phyloP scores from a whole-genome alignment of 2,797 vertebrate species.

The Pseudomugil tenellus region DNA sequence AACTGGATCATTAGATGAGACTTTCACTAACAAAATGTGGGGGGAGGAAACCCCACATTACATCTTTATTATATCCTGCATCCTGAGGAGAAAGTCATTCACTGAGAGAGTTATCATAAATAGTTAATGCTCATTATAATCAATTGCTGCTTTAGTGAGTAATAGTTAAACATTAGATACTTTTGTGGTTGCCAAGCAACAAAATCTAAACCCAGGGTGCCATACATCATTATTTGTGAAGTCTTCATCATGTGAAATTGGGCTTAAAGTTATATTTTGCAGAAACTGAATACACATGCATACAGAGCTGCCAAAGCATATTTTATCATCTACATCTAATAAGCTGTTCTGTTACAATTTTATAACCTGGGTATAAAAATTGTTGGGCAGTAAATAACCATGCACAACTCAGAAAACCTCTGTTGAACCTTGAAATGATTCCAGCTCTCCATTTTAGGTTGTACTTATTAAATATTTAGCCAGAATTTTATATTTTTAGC shows the following conservation, averaged over 20 bases:
- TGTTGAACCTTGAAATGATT: slow-evolving; percentile 25
- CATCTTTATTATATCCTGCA: slow-evolving; percentile 8
- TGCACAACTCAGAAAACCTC: background rate
- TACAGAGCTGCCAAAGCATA: background rate
- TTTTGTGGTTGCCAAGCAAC: slow-evolving; percentile 24
- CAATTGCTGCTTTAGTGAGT: slow-evolving; percentile 8
- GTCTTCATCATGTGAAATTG: slow-evolving; percentile 7
- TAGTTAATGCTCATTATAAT: slow-evolving; percentile 24
- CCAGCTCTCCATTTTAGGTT: background rate
- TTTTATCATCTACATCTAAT: background rate
- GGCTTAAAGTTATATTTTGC: background rate
- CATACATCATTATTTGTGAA: background rate
- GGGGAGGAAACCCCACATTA: background rate
- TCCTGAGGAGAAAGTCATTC: slow-evolving; percentile 7
- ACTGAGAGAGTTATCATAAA: slow-evolving; percentile 2
- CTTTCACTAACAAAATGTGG: background rate
- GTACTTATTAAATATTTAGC: slow-evolving; percentile 47
- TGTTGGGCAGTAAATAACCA: background rate
- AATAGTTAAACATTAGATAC: background rate
- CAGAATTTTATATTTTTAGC: slow-evolving; percentile 11
- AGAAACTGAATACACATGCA: background rate
- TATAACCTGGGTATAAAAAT: background rate
- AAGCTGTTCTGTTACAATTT: background rate
- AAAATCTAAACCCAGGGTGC: slow-evolving; percentile 18
- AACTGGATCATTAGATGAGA: background rate